Conservation (phyloP, 1,140 invertebrate genomes). For the Drosophila takahashii region DNA sequence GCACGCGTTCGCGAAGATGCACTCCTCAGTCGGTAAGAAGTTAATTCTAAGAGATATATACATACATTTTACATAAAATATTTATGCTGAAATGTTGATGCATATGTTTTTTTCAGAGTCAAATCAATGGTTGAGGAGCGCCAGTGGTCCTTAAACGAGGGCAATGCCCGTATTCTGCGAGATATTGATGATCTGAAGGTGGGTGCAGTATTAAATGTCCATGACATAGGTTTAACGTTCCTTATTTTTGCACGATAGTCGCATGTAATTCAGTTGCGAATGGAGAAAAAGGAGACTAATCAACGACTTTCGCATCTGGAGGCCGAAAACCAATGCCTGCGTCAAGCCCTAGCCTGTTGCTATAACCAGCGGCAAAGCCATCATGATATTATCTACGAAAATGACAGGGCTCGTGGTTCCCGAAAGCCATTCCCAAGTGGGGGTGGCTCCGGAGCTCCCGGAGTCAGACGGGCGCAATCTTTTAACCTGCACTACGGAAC, state of each 20-base stretch:
- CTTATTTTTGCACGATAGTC: slow-evolving; percentile 31
- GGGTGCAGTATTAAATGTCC: not conserved
- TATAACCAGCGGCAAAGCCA: slow-evolving; percentile 70
- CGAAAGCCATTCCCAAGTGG: slow-evolving; percentile 73
- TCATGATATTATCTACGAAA: slow-evolving; percentile 81
- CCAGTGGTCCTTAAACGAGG: slow-evolving; percentile 85
- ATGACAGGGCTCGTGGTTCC: slow-evolving; percentile 60
- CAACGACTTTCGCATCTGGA: slow-evolving; percentile 77
- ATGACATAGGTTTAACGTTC: not conserved
- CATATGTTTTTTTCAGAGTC: slow-evolving; percentile 72
- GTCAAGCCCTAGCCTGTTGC: slow-evolving; percentile 68
- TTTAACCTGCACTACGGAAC: slow-evolving; percentile 81
- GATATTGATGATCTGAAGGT: slow-evolving; percentile 84
- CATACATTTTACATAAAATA: too few relatives aligned
- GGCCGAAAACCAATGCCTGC: slow-evolving; percentile 80
- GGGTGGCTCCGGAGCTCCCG: slow-evolving; percentile 11
- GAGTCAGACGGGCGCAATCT: slow-evolving; percentile 56
- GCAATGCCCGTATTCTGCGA: slow-evolving; percentile 83
- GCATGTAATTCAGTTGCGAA: slow-evolving; percentile 70
- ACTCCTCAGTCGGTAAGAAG: slow-evolving; percentile 85
- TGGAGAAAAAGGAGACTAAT: slow-evolving; percentile 77
- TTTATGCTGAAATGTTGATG: not conserved
- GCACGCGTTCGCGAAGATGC: slow-evolving; percentile 90
- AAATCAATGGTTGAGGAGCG: slow-evolving; percentile 87
- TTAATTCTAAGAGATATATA: too few relatives aligned